Conservation (phyloP, 2,797 vertebrate genomes). For the Crax fasciolata region DNA sequence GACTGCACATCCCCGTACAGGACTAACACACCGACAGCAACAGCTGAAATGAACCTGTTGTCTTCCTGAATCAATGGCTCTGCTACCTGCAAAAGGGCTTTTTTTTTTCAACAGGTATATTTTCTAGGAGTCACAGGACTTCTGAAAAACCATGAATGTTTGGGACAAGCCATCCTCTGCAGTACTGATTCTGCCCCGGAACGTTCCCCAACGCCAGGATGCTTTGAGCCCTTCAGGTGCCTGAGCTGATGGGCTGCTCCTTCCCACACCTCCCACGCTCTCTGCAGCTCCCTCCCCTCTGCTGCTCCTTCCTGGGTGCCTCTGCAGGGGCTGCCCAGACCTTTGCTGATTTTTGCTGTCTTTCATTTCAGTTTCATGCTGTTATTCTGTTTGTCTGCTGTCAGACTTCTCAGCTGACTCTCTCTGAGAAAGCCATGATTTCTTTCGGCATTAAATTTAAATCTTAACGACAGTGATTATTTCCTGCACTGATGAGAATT, state of each 20-base stretch:
- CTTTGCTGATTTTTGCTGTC: not conserved
- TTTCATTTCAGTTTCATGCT: not conserved
- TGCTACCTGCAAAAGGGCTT: not conserved
- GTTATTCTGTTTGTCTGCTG: not conserved
- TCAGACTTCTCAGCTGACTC: not conserved
- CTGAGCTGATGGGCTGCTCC: not conserved
- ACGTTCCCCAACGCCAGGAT: rapidly evolving
- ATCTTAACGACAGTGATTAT: conserved; percentile 15
- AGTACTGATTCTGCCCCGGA: not conserved
- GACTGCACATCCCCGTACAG: not conserved
- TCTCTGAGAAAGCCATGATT: not conserved
- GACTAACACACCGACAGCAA: not conserved
- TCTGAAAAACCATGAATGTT: not conserved
- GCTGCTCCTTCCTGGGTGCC: not conserved
- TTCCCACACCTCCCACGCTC: not conserved
- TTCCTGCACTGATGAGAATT: not conserved
- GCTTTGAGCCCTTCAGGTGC: not conserved
- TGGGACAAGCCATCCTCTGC: not conserved
- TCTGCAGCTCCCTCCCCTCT: not conserved
- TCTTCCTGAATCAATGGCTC: not conserved
- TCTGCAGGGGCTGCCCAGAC: not conserved
- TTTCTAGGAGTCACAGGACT: not conserved
- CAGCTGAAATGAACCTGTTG: not conserved
- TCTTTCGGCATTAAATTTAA: conserved; percentile 29
- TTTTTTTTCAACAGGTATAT: not conserved